Percentiles rank a stretch among this genome's conserved stretches.
phyloP scores from a whole-genome alignment of 2,888 invertebrate genomes.

The Polydesmus complanatus region DNA sequence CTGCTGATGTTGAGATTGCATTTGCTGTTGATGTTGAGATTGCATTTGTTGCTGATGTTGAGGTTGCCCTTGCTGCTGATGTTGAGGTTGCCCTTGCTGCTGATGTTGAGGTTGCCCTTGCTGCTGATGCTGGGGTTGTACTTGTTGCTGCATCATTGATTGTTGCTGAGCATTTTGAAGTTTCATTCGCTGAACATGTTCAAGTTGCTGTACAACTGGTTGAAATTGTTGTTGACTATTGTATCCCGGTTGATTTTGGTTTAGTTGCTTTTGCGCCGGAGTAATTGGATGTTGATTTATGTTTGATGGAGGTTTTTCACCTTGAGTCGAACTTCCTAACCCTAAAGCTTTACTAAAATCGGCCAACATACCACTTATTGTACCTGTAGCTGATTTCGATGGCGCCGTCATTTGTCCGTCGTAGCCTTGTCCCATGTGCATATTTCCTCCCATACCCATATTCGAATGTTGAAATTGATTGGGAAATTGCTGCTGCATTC shows the following conservation, averaged over 20 bases:
- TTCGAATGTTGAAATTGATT: neutral
- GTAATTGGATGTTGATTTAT: slow-evolving; percentile 13
- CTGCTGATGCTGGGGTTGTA: slow-evolving; percentile 16
- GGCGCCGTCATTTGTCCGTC: slow-evolving; percentile 1
- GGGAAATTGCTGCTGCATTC: neutral
- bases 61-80: slow-evolving; percentile 2
- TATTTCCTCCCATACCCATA: neutral
- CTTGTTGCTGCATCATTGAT: slow-evolving; percentile 20
- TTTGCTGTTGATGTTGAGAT: slow-evolving; percentile 31
- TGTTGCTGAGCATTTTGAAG: slow-evolving; percentile 4
- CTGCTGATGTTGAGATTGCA: slow-evolving; percentile 28
- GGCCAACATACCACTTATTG: slow-evolving; percentile 29
- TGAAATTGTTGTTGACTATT: slow-evolving; percentile 8
- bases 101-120: slow-evolving; percentile 18
- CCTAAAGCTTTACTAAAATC: slow-evolving; percentile 37
- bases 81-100: slow-evolving; percentile 22
- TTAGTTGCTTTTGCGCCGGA: slow-evolving; percentile 10
- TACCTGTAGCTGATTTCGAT: slow-evolving; percentile 10
- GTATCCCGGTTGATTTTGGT: slow-evolving; percentile 7
- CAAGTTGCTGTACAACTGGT: neutral
- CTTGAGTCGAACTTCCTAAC: slow-evolving; percentile 11
- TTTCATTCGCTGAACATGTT: slow-evolving; percentile 7
- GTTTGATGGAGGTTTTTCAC: slow-evolving; percentile 1
- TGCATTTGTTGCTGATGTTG: slow-evolving; percentile 14
- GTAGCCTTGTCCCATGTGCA: neutral